Base-by-base conservation (phyloP, 2,888 invertebrate genomes). In the Lithophane leautieri region DNA sequence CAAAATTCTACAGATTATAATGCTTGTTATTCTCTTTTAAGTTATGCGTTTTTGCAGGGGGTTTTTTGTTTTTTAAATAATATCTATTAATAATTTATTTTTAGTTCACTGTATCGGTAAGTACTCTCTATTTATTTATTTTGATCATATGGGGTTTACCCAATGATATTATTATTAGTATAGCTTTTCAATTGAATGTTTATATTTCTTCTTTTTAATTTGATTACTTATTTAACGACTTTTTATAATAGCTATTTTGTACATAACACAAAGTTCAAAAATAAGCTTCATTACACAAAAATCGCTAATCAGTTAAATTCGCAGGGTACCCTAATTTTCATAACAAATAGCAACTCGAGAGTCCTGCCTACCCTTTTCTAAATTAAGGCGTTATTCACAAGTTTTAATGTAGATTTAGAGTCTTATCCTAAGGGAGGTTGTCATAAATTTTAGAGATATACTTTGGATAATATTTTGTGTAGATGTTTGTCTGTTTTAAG, bases 371-470 rank as follows among this genome's bases (percentile, higher is more conserved):
- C 85, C 86, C 86, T 86, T 85, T 77, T 76, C 75, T 52, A 76
- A 85, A 83, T 85, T 76, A 85, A 72, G 56, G 73, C 71, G 75
- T 70, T 75, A 81, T 78, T 83, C 71, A 62, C 50, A 85, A 85
- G 86, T 86, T 84, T 86, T 86, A 85, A 85, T 86, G 62, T 78
- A 72, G 76, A 86, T 85, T 85, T 85, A 85, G 60, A 50, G 54
- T 73, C 58, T 28, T 72, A 74, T 71, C 81, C 70, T 54, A 8
- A 12, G 86, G 81, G 81, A 81, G 66, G 50, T 16, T 11, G 16
- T 19, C 78, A 70, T 83, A 84, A 82, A 84, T 83, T 85, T 44
- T 7, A 12, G 34, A 81, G 68, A 85, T 81, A 71, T 65, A 28
- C 80, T 79, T 68, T 52, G 58, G 25, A 61, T 60, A 68, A 75